These are phyloP conservation scores for Scaptomyza flava DNA, from an alignment of 2,888 invertebrate species.

Conservation along the genomic window DNA sequence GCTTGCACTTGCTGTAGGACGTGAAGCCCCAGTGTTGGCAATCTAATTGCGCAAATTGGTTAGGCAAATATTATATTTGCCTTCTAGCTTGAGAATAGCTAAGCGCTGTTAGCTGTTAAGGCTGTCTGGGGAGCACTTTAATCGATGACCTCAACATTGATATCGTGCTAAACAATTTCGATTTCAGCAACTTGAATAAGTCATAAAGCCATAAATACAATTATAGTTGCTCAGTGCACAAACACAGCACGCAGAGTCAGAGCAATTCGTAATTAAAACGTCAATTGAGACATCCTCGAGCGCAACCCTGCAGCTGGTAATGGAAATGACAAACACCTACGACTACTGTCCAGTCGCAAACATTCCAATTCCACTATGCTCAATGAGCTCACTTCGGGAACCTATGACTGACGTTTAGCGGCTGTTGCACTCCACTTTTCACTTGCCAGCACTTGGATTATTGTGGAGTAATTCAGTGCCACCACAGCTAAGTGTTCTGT, in stretches of 20 bases:
- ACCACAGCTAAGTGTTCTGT: no score
- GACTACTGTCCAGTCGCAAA: slow-evolving; percentile 23
- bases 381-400: slow-evolving; percentile 52
- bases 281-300: slow-evolving; percentile 53
- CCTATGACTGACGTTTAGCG: slow-evolving; percentile 19
- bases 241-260: slow-evolving; percentile 12
- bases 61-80: slow-evolving; percentile 44
- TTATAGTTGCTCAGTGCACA: not conserved
- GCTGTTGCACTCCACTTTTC: slow-evolving; percentile 1
- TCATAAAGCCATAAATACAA: slow-evolving; percentile 10
- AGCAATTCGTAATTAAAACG: slow-evolving; percentile 65
- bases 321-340: slow-evolving; percentile 39
- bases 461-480: slow-evolving; percentile 46
- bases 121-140: slow-evolving; percentile 25
- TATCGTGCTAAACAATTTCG: not conserved
- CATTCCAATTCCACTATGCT: slow-evolving; percentile 55
- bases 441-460: slow-evolving; percentile 16
- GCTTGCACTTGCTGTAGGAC: slow-evolving; percentile 38
- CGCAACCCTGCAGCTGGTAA: slow-evolving; percentile 21
- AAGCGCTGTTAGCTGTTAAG: not conserved
- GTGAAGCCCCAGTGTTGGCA: slow-evolving; percentile 18
- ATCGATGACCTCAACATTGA: slow-evolving; percentile 45
- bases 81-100: not conserved
- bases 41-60: slow-evolving; percentile 54
- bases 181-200: slow-evolving; percentile 1